phyloP scores from a whole-genome alignment of 2,888 invertebrate species.

The Nomada fucata region DNA sequence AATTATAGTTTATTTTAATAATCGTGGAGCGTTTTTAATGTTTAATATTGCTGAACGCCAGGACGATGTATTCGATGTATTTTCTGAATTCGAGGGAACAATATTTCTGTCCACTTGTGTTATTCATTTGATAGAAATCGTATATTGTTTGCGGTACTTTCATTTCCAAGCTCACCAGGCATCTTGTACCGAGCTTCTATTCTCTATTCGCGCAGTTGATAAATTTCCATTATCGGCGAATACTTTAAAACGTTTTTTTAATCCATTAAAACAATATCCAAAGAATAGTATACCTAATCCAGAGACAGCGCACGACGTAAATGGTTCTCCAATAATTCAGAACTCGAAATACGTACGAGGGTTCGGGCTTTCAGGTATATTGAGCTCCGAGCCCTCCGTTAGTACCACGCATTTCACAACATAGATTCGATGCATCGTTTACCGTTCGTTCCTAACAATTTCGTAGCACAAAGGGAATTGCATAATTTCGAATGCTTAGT shows the following conservation, averaged over 20 bases:
- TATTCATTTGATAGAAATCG: too few species aligned
- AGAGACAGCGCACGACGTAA: not conserved
- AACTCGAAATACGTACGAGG: not conserved
- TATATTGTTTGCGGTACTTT: too few species aligned
- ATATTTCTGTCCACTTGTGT: too few species aligned
- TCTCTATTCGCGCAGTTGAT: too few species aligned
- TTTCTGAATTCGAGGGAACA: too few species aligned
- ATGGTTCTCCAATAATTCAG: not conserved
- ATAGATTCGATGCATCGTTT: not conserved
- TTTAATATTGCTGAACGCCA: too few species aligned
- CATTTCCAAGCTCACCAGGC: too few species aligned
- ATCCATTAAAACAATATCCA: not conserved
- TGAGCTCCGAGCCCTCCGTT: not conserved
- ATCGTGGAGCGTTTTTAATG: too few species aligned
- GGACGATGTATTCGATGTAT: too few species aligned
- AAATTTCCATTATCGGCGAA: too few species aligned
- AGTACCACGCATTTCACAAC: not conserved
- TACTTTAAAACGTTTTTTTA: not conserved
- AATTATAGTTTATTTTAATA: too few species aligned
- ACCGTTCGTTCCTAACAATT: not conserved
- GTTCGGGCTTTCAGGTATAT: not conserved
- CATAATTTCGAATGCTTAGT: constrained; percentile 2
- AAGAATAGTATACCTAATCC: not conserved
- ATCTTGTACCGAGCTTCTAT: too few species aligned
- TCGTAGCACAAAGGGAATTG: not conserved